Percentiles rank a stretch among this genome's conserved stretches.
phyloP scores from a whole-genome alignment of 2,888 invertebrate species.

The Drosophila rellima region DNA sequence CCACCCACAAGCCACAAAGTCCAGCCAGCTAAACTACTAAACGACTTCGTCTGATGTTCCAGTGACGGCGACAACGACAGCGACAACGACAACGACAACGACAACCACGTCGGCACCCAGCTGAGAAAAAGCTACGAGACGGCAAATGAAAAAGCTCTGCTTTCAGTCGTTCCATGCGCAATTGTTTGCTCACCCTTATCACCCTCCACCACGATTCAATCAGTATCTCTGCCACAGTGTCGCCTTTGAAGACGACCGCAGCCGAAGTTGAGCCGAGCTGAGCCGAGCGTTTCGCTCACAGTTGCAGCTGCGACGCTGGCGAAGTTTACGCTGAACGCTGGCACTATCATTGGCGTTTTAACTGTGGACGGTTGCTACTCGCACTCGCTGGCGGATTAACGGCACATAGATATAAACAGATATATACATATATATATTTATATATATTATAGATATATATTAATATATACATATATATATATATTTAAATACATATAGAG shows the following conservation, averaged over 20 bases:
- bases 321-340: conserved; percentile 46
- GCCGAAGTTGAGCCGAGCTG: conserved; percentile 21
- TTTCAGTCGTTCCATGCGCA: conserved; percentile 48
- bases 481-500: conserved; percentile 41
- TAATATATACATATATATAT: conserved; percentile 35
- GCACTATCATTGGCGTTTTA: conserved; percentile 86
- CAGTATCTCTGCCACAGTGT: neutral
- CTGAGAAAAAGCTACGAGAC: conserved; percentile 51
- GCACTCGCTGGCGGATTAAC: conserved; percentile 83
- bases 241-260: conserved; percentile 29
- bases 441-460: conserved; percentile 34
- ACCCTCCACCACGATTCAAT: neutral
- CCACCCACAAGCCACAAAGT: conserved; percentile 51
- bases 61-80: conserved; percentile 40
- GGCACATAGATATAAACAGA: conserved; percentile 60
- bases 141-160: conserved; percentile 38
- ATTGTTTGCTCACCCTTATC: conserved; percentile 3
- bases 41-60: conserved; percentile 40
- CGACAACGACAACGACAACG: conserved; percentile 26
- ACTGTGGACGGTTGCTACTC: conserved; percentile 85
- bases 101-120: conserved; percentile 43
- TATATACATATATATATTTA: conserved; percentile 38
- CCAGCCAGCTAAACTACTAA: conserved; percentile 17
- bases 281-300: conserved; percentile 25
- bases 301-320: conserved; percentile 57